Base-by-base conservation (phyloP, 2,113 vertebrate species). In the Athene cunicularia region DNA sequence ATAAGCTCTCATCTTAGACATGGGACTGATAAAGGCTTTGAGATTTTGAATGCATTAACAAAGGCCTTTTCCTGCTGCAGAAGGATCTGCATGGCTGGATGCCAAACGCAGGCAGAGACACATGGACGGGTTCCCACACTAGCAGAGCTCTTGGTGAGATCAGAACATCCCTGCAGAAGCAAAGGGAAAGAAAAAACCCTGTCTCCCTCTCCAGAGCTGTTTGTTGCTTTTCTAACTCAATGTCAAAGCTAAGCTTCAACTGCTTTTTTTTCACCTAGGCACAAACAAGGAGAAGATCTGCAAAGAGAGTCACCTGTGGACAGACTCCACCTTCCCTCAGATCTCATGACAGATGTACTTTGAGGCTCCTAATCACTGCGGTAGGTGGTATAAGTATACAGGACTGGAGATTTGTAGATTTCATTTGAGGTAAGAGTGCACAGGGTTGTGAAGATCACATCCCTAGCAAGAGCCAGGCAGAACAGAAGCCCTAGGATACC, bases 21-120 rank as follows among this genome's bases (percentile, higher is more conserved):
- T 2, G 39, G 47, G 20, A 68, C 56, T 90, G 52, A 89, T 47
- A 84, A 84, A 67, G 19, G 12, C 30, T 63, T 87, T 76, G 77
- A 24, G 19, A 75, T 9, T 64, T 39, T 2, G 2, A 89, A 75
- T 14, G 27, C 19, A 32, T 39, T 75, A 91, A 80, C 33, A 73
- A 85, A 79, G 22, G 73, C 35, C 45, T 58, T 87, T 83, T 83
- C 81, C 47, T 68, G 43, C n/a, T 74, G 47, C 55, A 77, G 47
- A 83, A 88, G 6, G 13, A 88, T 70, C 30, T 83, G 10, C 0
- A 0, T 7, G 52, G 64, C 2, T 1, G 33, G 47, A 75, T 17
- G 94, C 63, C 37, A 93, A 63, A 56, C 5, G 11, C 56, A 94
- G 12, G 14, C 30, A 75, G 80, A 77, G 50, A 47, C 41, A 62